Conservation (phyloP, 2,888 invertebrate species). For the Macropis europaea region DNA sequence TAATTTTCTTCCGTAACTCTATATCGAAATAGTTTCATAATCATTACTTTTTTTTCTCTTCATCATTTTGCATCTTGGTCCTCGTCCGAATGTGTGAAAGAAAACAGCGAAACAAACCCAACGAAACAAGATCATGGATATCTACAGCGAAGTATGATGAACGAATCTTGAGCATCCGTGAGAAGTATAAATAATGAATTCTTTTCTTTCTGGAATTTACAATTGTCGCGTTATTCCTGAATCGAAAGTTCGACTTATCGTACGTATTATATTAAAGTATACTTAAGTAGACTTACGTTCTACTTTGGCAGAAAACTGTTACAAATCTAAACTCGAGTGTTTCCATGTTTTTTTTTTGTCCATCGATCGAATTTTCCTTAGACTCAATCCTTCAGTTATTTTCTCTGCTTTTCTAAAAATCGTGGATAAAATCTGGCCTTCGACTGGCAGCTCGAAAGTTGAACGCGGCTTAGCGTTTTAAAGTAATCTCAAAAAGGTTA, state of each 20-base stretch:
- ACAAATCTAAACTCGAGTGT: constrained; percentile 61
- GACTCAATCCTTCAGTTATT: constrained; percentile 18
- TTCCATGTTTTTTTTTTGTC: constrained; percentile 7
- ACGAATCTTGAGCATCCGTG: constrained; percentile 48
- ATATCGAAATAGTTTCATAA: background rate
- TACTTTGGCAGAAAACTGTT: constrained; percentile 72
- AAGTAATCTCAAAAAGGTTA: constrained; percentile 71
- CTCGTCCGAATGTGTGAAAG: constrained; percentile 60
- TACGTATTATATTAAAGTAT: constrained; percentile 67
- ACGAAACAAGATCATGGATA: constrained; percentile 35
- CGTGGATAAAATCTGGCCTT: constrained; percentile 57
- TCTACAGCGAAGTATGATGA: constrained; percentile 44
- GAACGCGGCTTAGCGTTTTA: constrained; percentile 50
- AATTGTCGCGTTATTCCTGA: constrained; percentile 60
- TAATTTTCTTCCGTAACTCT: constrained; percentile 8
- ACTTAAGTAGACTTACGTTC: constrained; percentile 72
- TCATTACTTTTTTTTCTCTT: background rate
- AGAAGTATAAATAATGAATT: constrained; percentile 56
- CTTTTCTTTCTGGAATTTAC: constrained; percentile 65
- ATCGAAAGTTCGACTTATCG: constrained; percentile 49
- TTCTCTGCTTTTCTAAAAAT: constrained; percentile 49
- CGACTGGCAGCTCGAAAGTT: constrained; percentile 58
- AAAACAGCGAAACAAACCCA: constrained; percentile 33
- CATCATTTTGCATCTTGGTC: constrained; percentile 63
- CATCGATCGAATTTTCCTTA: constrained; percentile 25